Conservation (phyloP, 2,797 vertebrate genomes). For the Molossus molossus region DNA sequence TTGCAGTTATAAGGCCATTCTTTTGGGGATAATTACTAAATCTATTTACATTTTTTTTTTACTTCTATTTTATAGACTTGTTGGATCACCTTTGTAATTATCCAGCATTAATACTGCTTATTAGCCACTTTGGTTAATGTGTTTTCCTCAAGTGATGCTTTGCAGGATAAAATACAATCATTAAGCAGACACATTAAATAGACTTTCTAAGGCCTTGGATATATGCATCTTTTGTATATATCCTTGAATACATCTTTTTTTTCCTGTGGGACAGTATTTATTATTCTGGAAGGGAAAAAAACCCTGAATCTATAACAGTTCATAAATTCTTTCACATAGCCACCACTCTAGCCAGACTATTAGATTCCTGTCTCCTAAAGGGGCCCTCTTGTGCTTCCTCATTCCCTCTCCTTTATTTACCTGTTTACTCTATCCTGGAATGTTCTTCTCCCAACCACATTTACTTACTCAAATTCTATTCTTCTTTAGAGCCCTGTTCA, state of each 20-base stretch:
- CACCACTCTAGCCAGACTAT: neutral
- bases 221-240: neutral
- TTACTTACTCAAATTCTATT: constrained; percentile 26
- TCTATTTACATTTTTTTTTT: neutral
- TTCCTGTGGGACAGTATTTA: neutral
- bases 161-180: constrained; percentile 52
- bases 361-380: neutral
- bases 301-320: neutral
- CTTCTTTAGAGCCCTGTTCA: neutral
- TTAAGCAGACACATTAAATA: neutral
- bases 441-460: neutral
- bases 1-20: neutral
- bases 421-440: neutral
- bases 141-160: constrained; percentile 12
- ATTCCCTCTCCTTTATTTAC: neutral
- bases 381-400: neutral
- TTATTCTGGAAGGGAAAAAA: neutral
- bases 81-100: constrained; percentile 28
- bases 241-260: neutral
- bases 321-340: neutral
- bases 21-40: constrained; percentile 54
- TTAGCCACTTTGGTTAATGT: neutral
- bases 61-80: neutral
- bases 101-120: constrained; percentile 8
- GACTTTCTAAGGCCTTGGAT: constrained; percentile 39